phyloP scores from a whole-genome alignment of 1,140 invertebrate species.

The Lucilia sericata region DNA sequence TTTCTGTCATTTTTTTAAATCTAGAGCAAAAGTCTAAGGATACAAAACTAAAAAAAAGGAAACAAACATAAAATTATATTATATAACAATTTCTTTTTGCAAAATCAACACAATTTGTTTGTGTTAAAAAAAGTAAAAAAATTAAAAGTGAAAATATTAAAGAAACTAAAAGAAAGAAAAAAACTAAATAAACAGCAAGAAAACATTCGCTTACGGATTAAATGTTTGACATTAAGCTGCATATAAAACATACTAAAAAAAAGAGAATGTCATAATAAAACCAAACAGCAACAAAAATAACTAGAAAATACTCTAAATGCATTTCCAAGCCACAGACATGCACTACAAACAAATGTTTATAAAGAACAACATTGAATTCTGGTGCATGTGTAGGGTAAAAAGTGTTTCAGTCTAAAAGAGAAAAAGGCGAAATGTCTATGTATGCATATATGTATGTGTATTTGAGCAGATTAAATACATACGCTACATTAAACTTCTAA shows the following conservation, averaged over 20 bases:
- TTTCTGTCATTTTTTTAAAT: too few relatives aligned
- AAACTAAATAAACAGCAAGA: neutral
- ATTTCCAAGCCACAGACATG: constrained; percentile 3
- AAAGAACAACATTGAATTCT: neutral
- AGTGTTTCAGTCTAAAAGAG: neutral
- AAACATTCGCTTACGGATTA: neutral
- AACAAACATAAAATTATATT: too few relatives aligned
- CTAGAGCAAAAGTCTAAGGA: too few relatives aligned
- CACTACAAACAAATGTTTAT: neutral
- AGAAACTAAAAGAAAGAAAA: neutral
- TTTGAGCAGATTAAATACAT: constrained; percentile 35
- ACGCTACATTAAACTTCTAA: constrained; percentile 35
- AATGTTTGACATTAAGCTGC: constrained; percentile 35
- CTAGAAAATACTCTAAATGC: constrained; percentile 8
- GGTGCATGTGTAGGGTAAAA: neutral
- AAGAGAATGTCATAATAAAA: neutral
- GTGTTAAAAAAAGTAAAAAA: too few relatives aligned
- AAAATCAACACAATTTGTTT: too few relatives aligned
- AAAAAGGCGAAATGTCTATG: neutral
- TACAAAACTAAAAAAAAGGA: neutral
- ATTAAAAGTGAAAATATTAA: neutral
- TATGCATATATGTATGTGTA: neutral
- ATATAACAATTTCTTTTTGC: too few relatives aligned
- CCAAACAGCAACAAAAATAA: neutral
- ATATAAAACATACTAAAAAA: neutral